Percentiles rank a stretch among this genome's conserved stretches.
phyloP scores from a whole-genome alignment of 2,888 invertebrate species.

The Choristoneura rosaceana region DNA sequence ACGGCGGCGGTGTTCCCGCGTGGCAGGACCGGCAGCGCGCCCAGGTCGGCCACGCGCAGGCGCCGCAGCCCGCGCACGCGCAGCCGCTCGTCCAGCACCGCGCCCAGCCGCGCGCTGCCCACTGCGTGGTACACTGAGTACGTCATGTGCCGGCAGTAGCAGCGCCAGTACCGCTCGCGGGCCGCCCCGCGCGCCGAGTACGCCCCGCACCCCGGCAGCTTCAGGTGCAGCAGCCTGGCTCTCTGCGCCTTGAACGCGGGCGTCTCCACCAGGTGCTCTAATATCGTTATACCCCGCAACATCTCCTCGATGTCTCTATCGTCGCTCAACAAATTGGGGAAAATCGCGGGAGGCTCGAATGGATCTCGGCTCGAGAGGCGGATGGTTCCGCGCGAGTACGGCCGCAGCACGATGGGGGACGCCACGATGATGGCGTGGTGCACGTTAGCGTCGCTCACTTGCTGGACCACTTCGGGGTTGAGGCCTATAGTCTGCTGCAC shows the following conservation, averaged over 20 bases:
- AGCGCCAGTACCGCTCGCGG: slow-evolving; percentile 59
- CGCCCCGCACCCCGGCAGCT: slow-evolving; percentile 57
- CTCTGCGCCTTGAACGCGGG: slow-evolving; percentile 48
- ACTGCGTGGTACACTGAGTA: slow-evolving; percentile 61
- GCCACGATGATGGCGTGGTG: slow-evolving; percentile 53
- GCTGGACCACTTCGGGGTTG: slow-evolving; percentile 50
- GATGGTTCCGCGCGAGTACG: slow-evolving; percentile 60
- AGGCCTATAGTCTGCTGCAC: slow-evolving; percentile 48
- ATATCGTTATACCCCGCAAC: slow-evolving; percentile 55
- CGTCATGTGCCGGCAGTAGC: slow-evolving; percentile 68
- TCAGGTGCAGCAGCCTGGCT: slow-evolving; percentile 53
- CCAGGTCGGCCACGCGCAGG: slow-evolving; percentile 63
- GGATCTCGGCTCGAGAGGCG: slow-evolving; percentile 60
- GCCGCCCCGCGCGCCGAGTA: slow-evolving; percentile 37
- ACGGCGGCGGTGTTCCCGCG: slow-evolving; percentile 65
- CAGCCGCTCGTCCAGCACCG: slow-evolving; percentile 60
- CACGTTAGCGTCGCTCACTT: slow-evolving; percentile 53
- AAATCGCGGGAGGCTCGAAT: slow-evolving; percentile 55
- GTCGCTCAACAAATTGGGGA: slow-evolving; percentile 61
- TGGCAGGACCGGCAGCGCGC: slow-evolving; percentile 56
- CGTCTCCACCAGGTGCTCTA: slow-evolving; percentile 57
- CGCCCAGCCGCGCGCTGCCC: slow-evolving; percentile 61
- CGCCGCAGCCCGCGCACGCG: slow-evolving; percentile 58
- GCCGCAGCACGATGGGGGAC: slow-evolving; percentile 58
- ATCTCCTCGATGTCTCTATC: slow-evolving; percentile 58